These are phyloP conservation scores for Setophaga kirtlandii DNA, from an alignment of 2,113 vertebrate species.

Conservation along the genomic window DNA sequence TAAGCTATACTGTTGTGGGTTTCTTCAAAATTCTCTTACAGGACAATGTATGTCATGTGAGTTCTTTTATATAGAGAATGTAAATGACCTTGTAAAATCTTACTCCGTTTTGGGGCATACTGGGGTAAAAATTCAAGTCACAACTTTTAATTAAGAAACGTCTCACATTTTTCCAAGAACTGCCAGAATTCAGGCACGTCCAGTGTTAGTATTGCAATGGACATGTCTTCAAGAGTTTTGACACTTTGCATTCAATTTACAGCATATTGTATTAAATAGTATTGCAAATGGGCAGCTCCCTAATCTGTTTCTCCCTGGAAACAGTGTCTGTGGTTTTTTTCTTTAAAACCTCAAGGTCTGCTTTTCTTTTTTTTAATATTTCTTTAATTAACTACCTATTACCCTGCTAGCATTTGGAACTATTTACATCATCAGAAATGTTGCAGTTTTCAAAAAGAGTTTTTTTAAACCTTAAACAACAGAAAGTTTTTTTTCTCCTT, in stretches of 20 bases:
- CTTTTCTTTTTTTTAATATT: neutral
- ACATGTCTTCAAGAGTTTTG: neutral
- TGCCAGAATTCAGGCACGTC: neutral
- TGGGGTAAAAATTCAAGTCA: neutral
- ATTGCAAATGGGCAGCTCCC: neutral
- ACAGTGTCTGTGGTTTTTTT: neutral
- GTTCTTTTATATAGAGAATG: neutral
- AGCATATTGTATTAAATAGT: neutral
- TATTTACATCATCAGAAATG: neutral
- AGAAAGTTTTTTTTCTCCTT: neutral
- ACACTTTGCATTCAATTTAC: neutral
- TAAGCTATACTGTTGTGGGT: neutral
- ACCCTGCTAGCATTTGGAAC: neutral
- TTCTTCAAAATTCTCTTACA: neutral
- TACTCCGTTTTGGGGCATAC: neutral
- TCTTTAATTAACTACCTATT: neutral
- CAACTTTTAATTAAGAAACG: neutral
- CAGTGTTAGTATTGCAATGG: neutral
- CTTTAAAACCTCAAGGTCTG: neutral
- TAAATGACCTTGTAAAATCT: neutral
- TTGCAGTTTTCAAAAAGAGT: neutral
- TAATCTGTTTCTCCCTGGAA: neutral
- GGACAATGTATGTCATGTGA: neutral
- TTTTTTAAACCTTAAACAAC: neutral
- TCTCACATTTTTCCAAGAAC: neutral